Percentiles rank a stretch among this genome's conserved stretches.
Evolutionary conservation across 2,113 vertebrate genomes (phyloP).

Genomic region (Phoenicopterus ruber): DNA sequence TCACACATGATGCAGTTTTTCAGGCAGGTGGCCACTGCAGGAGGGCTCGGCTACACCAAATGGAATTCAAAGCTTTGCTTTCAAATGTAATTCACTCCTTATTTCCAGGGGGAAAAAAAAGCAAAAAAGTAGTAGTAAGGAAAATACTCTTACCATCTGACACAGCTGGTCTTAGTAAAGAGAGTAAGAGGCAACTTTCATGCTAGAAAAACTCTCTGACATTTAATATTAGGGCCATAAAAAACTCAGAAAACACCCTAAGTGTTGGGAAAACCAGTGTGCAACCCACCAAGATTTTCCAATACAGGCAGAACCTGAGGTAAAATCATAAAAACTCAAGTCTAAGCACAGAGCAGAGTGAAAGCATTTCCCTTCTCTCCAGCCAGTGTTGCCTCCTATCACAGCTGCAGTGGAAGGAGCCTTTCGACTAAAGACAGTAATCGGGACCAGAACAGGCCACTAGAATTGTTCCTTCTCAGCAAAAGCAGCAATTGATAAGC

Average conservation of each 20-base stretch:
- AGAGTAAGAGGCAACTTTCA: background rate
- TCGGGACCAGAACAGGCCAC: background rate
- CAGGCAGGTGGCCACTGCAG: slow-evolving; percentile 45
- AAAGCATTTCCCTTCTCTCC: background rate
- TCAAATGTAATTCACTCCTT: slow-evolving; percentile 45
- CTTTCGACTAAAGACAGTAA: background rate
- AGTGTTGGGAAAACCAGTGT: background rate
- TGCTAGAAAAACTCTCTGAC: background rate
- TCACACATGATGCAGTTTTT: background rate
- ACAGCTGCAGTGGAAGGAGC: background rate
- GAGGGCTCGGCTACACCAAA: slow-evolving; percentile 10
- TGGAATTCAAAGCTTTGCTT: slow-evolving; percentile 52
- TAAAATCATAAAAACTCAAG: background rate
- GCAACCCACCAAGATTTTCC: background rate
- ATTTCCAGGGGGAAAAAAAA: background rate
- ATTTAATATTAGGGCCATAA: background rate
- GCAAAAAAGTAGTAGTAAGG: background rate
- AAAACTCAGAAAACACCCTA: background rate
- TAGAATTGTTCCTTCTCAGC: background rate
- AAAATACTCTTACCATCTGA: slow-evolving; percentile 30
- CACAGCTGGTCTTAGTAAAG: slow-evolving; percentile 35
- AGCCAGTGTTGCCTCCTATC: background rate
- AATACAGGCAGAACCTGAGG: background rate
- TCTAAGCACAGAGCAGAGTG: background rate
- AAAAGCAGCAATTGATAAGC: background rate